Evolutionary conservation across 1,140 invertebrate species (phyloP), one percentile per base, ranked within the genome.

Genomic region (Elysia chlorotica): DNA sequence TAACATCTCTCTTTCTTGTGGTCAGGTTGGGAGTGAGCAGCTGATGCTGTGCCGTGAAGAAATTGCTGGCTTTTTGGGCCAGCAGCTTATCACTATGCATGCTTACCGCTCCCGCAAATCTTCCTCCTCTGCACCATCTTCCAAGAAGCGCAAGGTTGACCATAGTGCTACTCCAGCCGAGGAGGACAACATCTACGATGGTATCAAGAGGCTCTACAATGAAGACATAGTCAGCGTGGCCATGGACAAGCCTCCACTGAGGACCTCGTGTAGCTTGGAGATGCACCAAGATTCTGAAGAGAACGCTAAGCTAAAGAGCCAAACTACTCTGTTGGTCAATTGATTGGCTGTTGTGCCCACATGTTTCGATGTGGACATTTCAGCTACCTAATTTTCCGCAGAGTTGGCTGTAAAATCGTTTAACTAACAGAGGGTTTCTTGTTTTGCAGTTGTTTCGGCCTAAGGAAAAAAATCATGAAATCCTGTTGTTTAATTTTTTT

Each of bases 181-280:
- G 28, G 79, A 79, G 38, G 82, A 83, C n/a, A 81, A 87, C 35
- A 81, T 87, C 30, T 87, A 85, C 57, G 85, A 86, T 33, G 79
- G 84, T 30, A 86, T 87, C 68, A 87, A 87, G 65, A 77, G 83
- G 28, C 79, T 87, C 25, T 87, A 87, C 72, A 82, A 78, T 31
- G 86, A 87, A 31, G 85, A 87, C 21, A 25, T 19, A 19, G 2
- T 33, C 17, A 28, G n/a, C 28, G 21, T 41, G 14, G 25, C 53
- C 56, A 73, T 70, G 3, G 66, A 65, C 3, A 69, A n/a, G 19
- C 3, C 63, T 28, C n/a, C 71, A 19, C 59, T 78, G 69, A 74
- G 76, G 74, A 75, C 62, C 73, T 81, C 80, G 41, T 83, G 82
- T 76, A 67, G 76, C 65, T 77, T 78, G 70, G 82, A 81, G 75